A percentile compares a stretch with the other conserved stretches of the same genome.
Evolutionary conservation across 2,888 invertebrate genomes (phyloP).

Genomic region (Pammene aurita): DNA sequence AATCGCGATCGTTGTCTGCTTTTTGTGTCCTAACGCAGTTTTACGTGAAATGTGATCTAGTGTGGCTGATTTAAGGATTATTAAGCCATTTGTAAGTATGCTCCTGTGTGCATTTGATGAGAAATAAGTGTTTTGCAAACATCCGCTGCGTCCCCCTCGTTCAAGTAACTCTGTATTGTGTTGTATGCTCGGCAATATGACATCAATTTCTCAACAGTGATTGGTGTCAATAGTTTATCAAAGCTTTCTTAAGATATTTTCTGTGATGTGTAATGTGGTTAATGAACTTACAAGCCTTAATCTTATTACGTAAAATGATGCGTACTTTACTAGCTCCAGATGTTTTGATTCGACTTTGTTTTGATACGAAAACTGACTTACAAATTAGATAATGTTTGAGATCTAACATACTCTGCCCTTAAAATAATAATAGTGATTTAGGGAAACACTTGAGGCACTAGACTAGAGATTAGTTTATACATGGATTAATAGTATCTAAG

Average conservation of each 20-base stretch:
- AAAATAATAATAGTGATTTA: no score
- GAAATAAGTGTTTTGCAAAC: neutral
- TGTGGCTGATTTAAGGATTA: slow-evolving; percentile 59
- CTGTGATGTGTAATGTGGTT: neutral
- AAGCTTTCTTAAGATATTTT: slow-evolving; percentile 28
- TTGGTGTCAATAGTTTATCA: slow-evolving; percentile 40
- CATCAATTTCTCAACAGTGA: slow-evolving; percentile 34
- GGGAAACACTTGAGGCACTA: no score
- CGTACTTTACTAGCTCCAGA: neutral
- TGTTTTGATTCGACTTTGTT: slow-evolving; percentile 21
- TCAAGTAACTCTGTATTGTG: slow-evolving; percentile 15
- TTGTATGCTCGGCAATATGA: slow-evolving; percentile 19
- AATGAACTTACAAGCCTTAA: slow-evolving; percentile 6
- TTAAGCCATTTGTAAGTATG: slow-evolving; percentile 61
- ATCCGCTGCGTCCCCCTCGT: slow-evolving; percentile 11
- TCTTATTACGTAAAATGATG: neutral
- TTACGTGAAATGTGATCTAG: slow-evolving; percentile 72
- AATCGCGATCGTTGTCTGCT: slow-evolving; percentile 62
- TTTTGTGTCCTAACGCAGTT: slow-evolving; percentile 59
- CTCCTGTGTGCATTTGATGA: slow-evolving; percentile 23
- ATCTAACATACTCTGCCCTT: no score
- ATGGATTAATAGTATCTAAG: no score
- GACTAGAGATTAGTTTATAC: no score
- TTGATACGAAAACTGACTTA: neutral
- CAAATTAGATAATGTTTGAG: slow-evolving; percentile 1